Base-by-base conservation (phyloP, 1,140 invertebrate genomes). In the Musca domestica region DNA sequence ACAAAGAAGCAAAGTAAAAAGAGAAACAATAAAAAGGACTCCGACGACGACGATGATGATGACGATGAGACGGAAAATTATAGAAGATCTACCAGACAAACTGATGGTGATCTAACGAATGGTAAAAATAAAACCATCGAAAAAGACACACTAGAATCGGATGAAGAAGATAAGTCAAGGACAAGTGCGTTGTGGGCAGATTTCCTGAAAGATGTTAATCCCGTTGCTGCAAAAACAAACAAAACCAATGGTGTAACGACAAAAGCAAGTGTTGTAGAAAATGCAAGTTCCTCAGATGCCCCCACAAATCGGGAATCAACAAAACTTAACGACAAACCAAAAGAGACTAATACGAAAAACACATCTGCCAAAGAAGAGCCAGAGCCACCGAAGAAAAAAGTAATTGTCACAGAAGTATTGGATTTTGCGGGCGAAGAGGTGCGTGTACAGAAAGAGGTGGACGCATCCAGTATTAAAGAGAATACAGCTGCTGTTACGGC, bases 181-280 rank as follows among this genome's bases (percentile, higher is more conserved):
- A 87, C 88, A 66, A 90, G 91, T 75, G 86, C 87, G 70, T 76
- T 92, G 1, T 92, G 90, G 90, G 88, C 89, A 9, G 87, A 88
- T 78, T 92, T 92, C 75, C 85, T 91, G 74, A 88, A 87, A 75
- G 89, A 90, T 74, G 89, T 89, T 66, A 86, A 87, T 77, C 72
- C 74, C 76, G 83, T 52, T 17, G 34, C 30, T 19, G 23, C 63
- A 19, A 9, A 63, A 46, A n/a, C 15, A n/a, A 10, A 34, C 12
- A 66, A 34, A 34, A 14, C 41, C 7, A 52, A 48, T 23, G 15
- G 7, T 7, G 12, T n/a, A 3, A 54, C 49, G 19, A 54, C 25
- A 23, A 30, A 63, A 49, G 63, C 25, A 23, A 30, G 51, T 34
- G 63, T 17, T 0, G 30, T 17, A 17, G 7, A 61, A n/a, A 30